Evolutionary conservation across 2,113 vertebrate genomes (phyloP).

Genomic region (Petrocephalus zakoni): DNA sequence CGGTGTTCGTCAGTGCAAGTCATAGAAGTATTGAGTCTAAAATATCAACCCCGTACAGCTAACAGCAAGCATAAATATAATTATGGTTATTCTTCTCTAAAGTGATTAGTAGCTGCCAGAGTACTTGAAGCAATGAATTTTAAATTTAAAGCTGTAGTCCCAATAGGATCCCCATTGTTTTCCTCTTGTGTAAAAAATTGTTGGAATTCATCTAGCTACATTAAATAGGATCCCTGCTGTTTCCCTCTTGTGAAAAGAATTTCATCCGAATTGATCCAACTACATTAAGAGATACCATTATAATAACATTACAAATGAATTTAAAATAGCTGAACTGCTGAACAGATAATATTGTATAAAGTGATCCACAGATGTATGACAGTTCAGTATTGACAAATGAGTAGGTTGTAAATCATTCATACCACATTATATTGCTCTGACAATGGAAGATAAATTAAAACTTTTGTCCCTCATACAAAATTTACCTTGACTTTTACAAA

Average conservation of each 20-base stretch:
- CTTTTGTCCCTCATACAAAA: background rate
- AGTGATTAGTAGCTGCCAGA: background rate
- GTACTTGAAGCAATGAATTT: background rate
- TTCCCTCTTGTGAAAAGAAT: background rate
- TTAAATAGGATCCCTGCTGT: background rate
- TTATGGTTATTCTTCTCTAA: background rate
- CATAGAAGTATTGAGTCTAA: background rate
- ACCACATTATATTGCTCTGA: background rate
- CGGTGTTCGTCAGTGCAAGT: background rate
- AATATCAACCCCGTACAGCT: background rate
- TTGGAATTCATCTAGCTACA: background rate
- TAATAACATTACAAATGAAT: background rate
- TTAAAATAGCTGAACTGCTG: background rate
- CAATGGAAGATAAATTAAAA: background rate
- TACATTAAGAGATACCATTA: background rate
- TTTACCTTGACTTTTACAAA: background rate
- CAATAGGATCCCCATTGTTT: background rate
- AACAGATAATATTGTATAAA: slow-evolving; percentile 1
- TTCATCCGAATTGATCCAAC: background rate
- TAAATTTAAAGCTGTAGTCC: background rate
- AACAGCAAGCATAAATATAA: background rate
- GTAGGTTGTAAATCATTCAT: background rate
- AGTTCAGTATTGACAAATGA: background rate
- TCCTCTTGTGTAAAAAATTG: background rate
- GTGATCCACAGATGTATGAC: background rate